phyloP scores from a whole-genome alignment of 2,797 vertebrate genomes.

The Melanotaenia pygmaea region DNA sequence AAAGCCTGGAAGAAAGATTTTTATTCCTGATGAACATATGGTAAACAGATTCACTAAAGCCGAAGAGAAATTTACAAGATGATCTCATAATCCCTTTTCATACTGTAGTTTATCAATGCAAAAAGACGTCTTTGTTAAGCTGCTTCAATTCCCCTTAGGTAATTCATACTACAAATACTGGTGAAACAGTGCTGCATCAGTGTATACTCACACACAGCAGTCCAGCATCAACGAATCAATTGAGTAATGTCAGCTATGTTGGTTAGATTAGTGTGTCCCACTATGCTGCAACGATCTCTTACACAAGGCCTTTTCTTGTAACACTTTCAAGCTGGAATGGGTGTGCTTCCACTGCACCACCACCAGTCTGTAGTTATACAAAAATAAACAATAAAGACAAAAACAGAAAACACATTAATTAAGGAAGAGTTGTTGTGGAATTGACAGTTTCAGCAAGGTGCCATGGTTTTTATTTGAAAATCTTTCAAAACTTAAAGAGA shows the following conservation, averaged over 20 bases:
- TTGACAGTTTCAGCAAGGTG: background rate
- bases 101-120: background rate
- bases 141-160: background rate
- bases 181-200: background rate
- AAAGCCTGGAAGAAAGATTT: background rate
- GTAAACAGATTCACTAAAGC: background rate
- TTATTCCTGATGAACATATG: background rate
- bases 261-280: background rate
- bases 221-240: too few relatives aligned
- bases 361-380: background rate
- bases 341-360: background rate
- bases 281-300: background rate
- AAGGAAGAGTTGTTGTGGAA: background rate
- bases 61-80: background rate
- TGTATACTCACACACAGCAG: background rate
- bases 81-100: background rate
- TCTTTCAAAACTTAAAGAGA: background rate
- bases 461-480: background rate
- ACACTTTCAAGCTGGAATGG: background rate
- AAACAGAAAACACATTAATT: background rate
- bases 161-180: background rate
- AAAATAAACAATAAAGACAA: background rate
- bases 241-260: too few relatives aligned
- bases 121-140: background rate
- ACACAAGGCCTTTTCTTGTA: background rate